Percentiles rank a stretch among this genome's conserved stretches.
Conservation (phyloP, 1,140 invertebrate genomes). For the Heterodera carotae region DNA sequence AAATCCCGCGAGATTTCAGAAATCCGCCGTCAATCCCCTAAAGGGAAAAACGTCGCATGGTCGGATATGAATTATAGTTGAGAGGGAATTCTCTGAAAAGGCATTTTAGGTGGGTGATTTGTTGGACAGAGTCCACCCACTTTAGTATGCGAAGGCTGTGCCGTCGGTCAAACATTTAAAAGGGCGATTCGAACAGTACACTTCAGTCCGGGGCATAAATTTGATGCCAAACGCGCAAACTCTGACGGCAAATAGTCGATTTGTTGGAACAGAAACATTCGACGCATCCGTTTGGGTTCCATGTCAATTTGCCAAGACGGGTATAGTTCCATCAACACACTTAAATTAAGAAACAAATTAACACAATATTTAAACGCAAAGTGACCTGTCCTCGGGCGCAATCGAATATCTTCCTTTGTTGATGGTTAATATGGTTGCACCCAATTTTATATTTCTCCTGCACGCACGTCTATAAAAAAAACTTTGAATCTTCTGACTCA, state of each 20-base stretch:
- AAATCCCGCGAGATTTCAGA: slow-evolving; percentile 42
- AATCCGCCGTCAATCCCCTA: slow-evolving; percentile 45
- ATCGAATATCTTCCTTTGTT: too few relatives aligned
- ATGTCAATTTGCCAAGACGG: too few relatives aligned
- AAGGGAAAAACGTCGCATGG: slow-evolving; percentile 49
- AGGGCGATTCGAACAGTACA: slow-evolving; percentile 57
- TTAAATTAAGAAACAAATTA: too few relatives aligned
- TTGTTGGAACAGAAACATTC: slow-evolving; percentile 98
- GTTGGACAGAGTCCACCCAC: slow-evolving; percentile 3
- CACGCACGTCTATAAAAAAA: too few relatives aligned
- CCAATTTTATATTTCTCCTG: too few relatives aligned
- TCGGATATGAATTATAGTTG: slow-evolving; percentile 63
- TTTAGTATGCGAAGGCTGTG: slow-evolving; percentile 58
- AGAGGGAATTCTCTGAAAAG: slow-evolving; percentile 42
- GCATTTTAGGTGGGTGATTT: not conserved
- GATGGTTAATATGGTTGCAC: too few relatives aligned
- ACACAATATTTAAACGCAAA: too few relatives aligned
- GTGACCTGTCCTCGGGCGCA: too few relatives aligned
- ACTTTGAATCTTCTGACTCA: too few relatives aligned
- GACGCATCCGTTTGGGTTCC: slow-evolving; percentile 86
- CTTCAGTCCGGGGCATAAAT: slow-evolving; percentile 59
- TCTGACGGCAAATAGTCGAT: slow-evolving; percentile 75
- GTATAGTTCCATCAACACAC: too few relatives aligned
- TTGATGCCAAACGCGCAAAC: slow-evolving; percentile 57
- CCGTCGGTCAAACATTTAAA: slow-evolving; percentile 51